Conservation (phyloP, 37 sponge, comb jelly and placozoan species). For the Theonella swinhoei region DNA sequence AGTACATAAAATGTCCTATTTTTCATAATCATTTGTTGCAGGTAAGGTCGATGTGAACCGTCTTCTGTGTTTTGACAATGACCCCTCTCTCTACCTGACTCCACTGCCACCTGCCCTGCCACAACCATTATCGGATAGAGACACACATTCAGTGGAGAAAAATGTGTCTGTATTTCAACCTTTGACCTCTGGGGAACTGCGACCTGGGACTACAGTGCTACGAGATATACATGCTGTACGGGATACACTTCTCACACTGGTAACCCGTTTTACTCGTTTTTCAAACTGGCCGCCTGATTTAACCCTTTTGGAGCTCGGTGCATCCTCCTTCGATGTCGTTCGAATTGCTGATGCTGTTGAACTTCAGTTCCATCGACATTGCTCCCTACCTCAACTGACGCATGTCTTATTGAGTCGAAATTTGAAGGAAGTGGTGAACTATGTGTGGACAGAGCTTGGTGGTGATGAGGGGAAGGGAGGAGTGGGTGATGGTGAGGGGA, state of each 20-base stretch:
- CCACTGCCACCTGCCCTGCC: not conserved
- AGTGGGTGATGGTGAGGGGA: too few species aligned
- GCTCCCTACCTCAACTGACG: slow-evolving; percentile 5
- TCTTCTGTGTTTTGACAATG: not conserved
- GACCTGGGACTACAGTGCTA: not conserved
- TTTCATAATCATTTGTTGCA: not conserved
- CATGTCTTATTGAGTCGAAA: slow-evolving; percentile 7
- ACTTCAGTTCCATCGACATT: not conserved
- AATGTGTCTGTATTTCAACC: too few species aligned
- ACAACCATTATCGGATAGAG: too few species aligned
- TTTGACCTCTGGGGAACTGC: too few species aligned
- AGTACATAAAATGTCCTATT: not conserved
- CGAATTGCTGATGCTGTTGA: slow-evolving; percentile 29
- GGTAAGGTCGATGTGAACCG: slow-evolving; percentile 31
- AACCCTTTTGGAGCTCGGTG: slow-evolving; percentile 34
- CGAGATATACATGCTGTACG: not conserved
- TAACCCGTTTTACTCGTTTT: not conserved
- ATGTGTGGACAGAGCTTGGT: not conserved
- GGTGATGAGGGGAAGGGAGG: too few species aligned
- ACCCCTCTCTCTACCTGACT: not conserved
- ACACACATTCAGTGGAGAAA: too few species aligned
- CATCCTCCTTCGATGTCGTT: slow-evolving; percentile 61
- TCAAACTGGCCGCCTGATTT: slow-evolving; percentile 5
- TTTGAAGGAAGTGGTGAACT: slow-evolving; percentile 2
- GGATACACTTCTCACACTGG: not conserved